phyloP scores from a whole-genome alignment of 2,113 vertebrate genomes.

The Amphilophus citrinellus region DNA sequence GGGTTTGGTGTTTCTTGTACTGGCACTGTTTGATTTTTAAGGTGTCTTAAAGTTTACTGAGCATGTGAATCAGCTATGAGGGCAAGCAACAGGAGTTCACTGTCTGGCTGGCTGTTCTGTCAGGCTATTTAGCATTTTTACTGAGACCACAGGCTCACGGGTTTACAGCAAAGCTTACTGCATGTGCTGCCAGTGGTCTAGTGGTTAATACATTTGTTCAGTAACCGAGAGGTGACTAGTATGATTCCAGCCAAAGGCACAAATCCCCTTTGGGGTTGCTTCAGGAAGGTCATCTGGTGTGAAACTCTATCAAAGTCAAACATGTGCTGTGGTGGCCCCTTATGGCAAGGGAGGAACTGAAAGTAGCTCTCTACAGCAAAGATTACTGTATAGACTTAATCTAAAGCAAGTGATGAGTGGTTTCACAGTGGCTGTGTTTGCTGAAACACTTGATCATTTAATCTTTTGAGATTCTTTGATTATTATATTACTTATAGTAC shows the following conservation, averaged over 20 bases:
- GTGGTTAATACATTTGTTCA: no score
- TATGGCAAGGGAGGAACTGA: no score
- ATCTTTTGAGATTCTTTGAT: background rate
- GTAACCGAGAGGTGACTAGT: no score
- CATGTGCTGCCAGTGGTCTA: no score
- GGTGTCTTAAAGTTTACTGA: background rate
- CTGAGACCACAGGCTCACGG: background rate
- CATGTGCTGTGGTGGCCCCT: no score
- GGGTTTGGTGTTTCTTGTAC: background rate
- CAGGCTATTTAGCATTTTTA: background rate
- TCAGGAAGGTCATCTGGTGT: no score
- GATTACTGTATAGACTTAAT: background rate
- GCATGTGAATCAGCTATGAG: background rate
- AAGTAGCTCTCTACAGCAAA: background rate
- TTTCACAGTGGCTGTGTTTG: background rate
- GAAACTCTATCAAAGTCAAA: no score
- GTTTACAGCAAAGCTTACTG: background rate
- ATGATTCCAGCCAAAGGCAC: no score
- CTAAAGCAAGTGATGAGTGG: background rate
- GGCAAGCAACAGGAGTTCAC: background rate
- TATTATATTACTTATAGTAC: background rate
- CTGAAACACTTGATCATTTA: slow-evolving; percentile 6
- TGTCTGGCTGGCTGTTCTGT: background rate
- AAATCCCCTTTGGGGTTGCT: no score
- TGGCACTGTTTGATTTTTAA: background rate